Percentiles rank a stretch among this genome's conserved stretches.
phyloP scores from a whole-genome alignment of 2,797 vertebrate species.

The Yasuhikotakia modesta region DNA sequence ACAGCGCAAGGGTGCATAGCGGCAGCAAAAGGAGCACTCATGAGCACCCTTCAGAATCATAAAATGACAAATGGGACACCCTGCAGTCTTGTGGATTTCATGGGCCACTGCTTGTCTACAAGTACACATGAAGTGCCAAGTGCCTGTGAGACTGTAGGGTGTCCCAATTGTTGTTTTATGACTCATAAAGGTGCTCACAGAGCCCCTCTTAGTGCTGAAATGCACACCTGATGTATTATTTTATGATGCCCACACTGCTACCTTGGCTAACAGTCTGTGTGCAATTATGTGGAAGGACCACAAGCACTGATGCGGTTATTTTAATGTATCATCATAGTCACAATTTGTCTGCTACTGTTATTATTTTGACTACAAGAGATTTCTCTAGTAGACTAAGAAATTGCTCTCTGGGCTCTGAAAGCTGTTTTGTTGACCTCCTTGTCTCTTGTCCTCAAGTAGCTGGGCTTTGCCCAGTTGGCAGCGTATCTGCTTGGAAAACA shows the following conservation, averaged over 20 bases:
- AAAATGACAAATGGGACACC: neutral
- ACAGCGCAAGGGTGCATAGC: neutral
- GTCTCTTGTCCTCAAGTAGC: neutral
- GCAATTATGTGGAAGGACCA: neutral
- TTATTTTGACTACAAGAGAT: neutral
- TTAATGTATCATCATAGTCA: neutral
- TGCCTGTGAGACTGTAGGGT: neutral
- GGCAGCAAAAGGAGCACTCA: neutral
- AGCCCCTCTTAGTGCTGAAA: neutral
- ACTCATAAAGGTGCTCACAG: neutral
- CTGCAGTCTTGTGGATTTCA: neutral
- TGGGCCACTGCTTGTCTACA: neutral
- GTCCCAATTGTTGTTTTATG: neutral
- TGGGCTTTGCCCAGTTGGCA: neutral
- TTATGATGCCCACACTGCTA: neutral
- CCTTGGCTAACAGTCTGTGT: neutral
- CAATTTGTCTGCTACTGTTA: neutral
- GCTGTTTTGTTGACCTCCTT: neutral
- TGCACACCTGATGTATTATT: neutral
- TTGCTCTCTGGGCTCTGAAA: neutral
- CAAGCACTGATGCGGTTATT: neutral
- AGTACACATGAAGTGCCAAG: neutral
- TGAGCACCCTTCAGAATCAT: neutral
- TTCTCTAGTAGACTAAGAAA: neutral
- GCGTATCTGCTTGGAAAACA: conserved; percentile 1